A percentile compares a stretch with the other conserved stretches of the same genome.
Evolutionary conservation across 2,113 vertebrate genomes (phyloP).

Genomic region (Dicrurus megarhynchus): DNA sequence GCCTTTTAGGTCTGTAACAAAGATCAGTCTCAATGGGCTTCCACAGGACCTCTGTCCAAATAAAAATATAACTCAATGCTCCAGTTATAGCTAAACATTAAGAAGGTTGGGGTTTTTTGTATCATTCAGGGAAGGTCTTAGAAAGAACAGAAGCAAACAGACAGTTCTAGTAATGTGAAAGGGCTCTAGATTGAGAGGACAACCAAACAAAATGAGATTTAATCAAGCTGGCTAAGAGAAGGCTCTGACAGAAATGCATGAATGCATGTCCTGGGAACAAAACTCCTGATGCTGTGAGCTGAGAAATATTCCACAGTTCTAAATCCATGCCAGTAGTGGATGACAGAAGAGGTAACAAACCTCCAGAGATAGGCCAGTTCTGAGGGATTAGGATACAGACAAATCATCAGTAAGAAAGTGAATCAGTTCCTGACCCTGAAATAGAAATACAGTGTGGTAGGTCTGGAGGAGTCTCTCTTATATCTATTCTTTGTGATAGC

Average conservation of each 20-base stretch:
- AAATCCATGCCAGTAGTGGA: not conserved
- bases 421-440: not conserved
- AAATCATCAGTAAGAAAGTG: not conserved
- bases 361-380: not conserved
- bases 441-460: not conserved
- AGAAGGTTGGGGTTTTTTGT: not conserved
- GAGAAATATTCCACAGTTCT: not conserved
- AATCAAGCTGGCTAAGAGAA: not conserved
- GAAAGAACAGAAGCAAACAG: not conserved
- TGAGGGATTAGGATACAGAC: not conserved
- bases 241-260: not conserved
- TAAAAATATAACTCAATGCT: not conserved
- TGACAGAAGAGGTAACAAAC: not conserved
- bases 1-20: not conserved
- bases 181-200: not conserved
- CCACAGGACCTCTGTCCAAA: not conserved
- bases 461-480: not conserved
- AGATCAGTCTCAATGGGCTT: not conserved
- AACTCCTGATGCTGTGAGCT: not conserved
- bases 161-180: not conserved
- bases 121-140: not conserved
- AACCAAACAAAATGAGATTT: not conserved
- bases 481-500: not conserved
- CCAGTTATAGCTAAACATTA: not conserved
- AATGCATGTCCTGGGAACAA: not conserved